These are phyloP conservation scores for Linyphia triangularis DNA, from an alignment of 2,888 invertebrate species.

Conservation along the genomic window DNA sequence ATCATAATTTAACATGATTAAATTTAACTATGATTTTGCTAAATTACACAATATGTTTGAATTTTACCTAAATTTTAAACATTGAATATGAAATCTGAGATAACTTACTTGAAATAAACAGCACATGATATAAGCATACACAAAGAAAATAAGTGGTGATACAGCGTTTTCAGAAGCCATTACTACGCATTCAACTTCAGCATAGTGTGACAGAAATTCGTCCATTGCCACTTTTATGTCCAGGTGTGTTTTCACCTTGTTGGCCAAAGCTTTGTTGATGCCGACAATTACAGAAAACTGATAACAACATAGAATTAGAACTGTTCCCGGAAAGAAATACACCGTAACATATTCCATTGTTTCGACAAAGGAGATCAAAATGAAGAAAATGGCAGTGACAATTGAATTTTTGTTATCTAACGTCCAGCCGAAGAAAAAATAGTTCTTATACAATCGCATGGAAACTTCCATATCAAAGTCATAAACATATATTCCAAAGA, in stretches of 20 bases:
- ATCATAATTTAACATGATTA: too few species aligned
- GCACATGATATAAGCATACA: constrained; percentile 39
- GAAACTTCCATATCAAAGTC: neutral
- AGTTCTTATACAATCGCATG: neutral
- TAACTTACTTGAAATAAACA: constrained; percentile 55
- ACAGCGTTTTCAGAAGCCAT: constrained; percentile 24
- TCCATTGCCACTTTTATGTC: constrained; percentile 5
- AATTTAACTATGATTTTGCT: too few species aligned
- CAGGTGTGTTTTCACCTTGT: constrained; percentile 12
- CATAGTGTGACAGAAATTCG: constrained; percentile 31
- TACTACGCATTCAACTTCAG: neutral
- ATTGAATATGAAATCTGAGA: neutral
- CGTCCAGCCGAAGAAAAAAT: constrained; percentile 42
- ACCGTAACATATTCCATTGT: constrained; percentile 25
- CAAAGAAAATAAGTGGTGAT: constrained; percentile 35
- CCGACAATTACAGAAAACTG: constrained; percentile 30
- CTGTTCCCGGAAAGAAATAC: constrained; percentile 25
- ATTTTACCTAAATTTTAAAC: too few species aligned
- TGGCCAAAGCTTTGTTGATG: constrained; percentile 19
- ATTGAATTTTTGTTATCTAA: neutral
- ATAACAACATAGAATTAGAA: constrained; percentile 30
- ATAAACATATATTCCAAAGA: neutral
- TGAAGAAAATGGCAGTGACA: neutral
- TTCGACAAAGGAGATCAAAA: neutral
- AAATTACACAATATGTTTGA: too few species aligned